These are phyloP conservation scores for Rosalia funebris DNA, from an alignment of 2,888 invertebrate species.

Conservation along the genomic window DNA sequence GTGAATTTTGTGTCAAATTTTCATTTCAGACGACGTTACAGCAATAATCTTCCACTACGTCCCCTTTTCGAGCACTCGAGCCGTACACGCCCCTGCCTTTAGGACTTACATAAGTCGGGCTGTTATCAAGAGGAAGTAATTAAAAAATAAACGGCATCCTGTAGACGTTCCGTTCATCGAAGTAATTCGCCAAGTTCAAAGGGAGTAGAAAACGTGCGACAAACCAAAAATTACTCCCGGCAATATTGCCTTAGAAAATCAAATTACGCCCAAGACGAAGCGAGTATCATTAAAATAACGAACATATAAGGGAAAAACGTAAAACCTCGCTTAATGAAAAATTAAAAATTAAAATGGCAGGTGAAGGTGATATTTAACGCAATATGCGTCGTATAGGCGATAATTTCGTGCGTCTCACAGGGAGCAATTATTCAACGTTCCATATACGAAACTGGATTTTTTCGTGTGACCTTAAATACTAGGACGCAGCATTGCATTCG, in stretches of 20 bases:
- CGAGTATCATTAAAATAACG: too few relatives aligned
- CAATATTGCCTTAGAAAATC: too few relatives aligned
- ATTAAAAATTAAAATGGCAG: slow-evolving; percentile 14
- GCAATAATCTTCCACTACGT: too few relatives aligned
- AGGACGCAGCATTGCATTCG: slow-evolving; percentile 42
- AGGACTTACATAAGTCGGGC: slow-evolving; percentile 15
- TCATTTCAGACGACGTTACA: too few relatives aligned
- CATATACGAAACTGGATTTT: slow-evolving; percentile 49
- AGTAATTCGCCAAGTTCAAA: too few relatives aligned
- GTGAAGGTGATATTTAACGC: slow-evolving; percentile 7
- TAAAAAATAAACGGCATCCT: slow-evolving; percentile 1
- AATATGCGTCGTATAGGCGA: background rate
- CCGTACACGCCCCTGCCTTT: background rate
- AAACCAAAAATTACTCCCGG: too few relatives aligned
- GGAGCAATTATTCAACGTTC: slow-evolving; percentile 33
- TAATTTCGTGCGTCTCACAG: background rate
- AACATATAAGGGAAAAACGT: too few relatives aligned
- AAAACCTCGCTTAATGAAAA: slow-evolving; percentile 15
- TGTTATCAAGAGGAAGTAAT: slow-evolving; percentile 16
- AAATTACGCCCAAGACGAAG: too few relatives aligned
- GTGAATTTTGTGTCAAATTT: too few relatives aligned
- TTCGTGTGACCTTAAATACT: slow-evolving; percentile 48
- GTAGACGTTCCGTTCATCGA: background rate
- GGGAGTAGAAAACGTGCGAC: too few relatives aligned
- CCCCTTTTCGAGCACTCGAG: too few relatives aligned